Conservation (phyloP, 2,888 invertebrate genomes). For the Sclerodermus sp. region DNA sequence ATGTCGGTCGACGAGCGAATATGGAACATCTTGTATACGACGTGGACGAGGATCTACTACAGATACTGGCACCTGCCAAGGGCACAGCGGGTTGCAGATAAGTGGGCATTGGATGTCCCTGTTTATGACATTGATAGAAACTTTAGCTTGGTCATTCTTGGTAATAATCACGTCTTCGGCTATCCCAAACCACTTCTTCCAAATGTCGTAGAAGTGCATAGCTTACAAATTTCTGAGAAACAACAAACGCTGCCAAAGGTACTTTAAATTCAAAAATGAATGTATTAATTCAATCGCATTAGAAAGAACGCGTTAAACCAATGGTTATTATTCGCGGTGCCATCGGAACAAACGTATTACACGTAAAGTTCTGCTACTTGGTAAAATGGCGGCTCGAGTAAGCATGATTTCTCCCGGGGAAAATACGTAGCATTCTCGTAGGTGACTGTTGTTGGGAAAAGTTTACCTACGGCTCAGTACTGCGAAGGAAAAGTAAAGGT, state of each 20-base stretch:
- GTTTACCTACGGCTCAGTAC: constrained; percentile 26
- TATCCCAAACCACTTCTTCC: constrained; percentile 49
- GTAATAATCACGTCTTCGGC: constrained; percentile 49
- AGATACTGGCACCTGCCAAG: constrained; percentile 41
- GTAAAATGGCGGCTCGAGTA: constrained; percentile 10
- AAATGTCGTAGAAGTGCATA: constrained; percentile 48
- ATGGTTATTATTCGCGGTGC: too few species aligned
- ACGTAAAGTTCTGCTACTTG: background rate
- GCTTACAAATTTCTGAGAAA: constrained; percentile 41
- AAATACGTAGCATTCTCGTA: constrained; percentile 25
- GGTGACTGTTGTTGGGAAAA: constrained; percentile 23
- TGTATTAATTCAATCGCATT: too few species aligned
- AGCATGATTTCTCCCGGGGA: constrained; percentile 34
- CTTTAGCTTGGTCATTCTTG: constrained; percentile 47
- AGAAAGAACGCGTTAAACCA: too few species aligned
- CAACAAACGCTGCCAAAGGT: constrained; percentile 33
- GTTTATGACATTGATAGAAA: constrained; percentile 42
- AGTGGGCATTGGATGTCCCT: constrained; percentile 34
- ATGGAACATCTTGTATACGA: constrained; percentile 42
- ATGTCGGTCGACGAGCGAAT: constrained; percentile 42
- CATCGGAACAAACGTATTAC: too few species aligned
- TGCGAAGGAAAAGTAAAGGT: constrained; percentile 30
- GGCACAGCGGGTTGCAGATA: constrained; percentile 41
- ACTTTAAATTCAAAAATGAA: too few species aligned
- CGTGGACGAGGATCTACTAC: constrained; percentile 46